phyloP scores from a whole-genome alignment of 2,797 vertebrate species.

The Melanotaenia maccullochi region DNA sequence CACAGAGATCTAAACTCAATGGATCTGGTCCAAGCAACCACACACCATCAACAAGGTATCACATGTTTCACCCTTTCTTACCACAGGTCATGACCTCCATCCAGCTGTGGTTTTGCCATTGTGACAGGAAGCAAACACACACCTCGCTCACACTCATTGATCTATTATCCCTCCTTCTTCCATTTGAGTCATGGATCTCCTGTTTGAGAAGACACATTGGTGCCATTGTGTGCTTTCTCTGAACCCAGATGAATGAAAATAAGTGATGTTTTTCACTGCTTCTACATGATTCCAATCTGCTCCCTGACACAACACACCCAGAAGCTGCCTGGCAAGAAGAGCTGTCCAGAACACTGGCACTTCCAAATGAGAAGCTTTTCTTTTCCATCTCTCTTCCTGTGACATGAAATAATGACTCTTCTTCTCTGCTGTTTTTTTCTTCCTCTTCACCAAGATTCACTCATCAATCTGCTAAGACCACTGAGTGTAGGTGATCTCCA shows the following conservation, averaged over 20 bases:
- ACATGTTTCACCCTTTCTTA: constrained; percentile 25
- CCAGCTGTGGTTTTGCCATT: constrained; percentile 52
- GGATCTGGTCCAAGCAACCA: constrained; percentile 13
- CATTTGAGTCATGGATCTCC: constrained; percentile 52
- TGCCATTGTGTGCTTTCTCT: constrained; percentile 22
- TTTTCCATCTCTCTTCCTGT: constrained; percentile 38
- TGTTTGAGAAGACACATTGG: constrained; percentile 29
- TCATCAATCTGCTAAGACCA: constrained; percentile 75
- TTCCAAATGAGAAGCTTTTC: constrained; percentile 66
- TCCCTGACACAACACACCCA: constrained; percentile 32
- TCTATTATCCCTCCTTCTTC: constrained; percentile 42
- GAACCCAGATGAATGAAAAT: constrained; percentile 35
- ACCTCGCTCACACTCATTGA: constrained; percentile 35
- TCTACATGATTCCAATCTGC: constrained; percentile 20
- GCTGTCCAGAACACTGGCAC: constrained; percentile 62
- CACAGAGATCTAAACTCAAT: not conserved
- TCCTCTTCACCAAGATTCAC: constrained; percentile 50
- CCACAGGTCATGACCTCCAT: constrained; percentile 49
- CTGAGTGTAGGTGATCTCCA: constrained; percentile 63
- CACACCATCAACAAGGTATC: constrained; percentile 11
- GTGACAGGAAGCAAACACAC: constrained; percentile 43
- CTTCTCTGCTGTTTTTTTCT: constrained; percentile 27
- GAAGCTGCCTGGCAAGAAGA: constrained; percentile 57
- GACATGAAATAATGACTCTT: constrained; percentile 49
- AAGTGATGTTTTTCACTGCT: constrained; percentile 38